Evolutionary conservation across 2,797 vertebrate genomes (phyloP).

Genomic region (Anomalospiza imberbis): DNA sequence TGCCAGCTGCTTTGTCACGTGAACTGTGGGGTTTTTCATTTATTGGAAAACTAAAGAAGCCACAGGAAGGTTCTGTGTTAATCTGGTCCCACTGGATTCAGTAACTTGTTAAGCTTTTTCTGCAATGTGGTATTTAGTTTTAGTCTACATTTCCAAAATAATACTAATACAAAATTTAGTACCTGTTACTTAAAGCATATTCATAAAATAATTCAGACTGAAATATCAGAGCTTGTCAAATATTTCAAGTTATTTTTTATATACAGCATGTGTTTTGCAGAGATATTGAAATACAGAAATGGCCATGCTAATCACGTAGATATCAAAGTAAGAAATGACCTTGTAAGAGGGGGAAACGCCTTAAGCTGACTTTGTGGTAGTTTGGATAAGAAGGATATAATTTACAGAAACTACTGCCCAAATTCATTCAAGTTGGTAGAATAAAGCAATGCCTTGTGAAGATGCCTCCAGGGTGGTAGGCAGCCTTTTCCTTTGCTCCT

Average conservation of each 20-base stretch:
- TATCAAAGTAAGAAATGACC: not conserved
- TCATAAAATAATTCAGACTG: not conserved
- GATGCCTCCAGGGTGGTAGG: not conserved
- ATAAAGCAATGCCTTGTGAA: not conserved
- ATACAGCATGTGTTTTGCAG: not conserved
- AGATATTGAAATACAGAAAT: not conserved
- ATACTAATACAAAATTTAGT: not conserved
- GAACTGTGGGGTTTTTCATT: not conserved
- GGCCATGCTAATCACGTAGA: not conserved
- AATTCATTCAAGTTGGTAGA: not conserved
- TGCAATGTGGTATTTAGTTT: not conserved
- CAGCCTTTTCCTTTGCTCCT: not conserved
- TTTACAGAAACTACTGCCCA: not conserved
- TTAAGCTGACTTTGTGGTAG: not conserved
- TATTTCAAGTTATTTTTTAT: not conserved
- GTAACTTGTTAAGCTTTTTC: not conserved
- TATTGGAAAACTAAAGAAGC: not conserved
- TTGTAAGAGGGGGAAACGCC: not conserved
- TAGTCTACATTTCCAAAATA: not conserved
- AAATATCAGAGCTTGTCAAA: not conserved
- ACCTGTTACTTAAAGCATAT: not conserved
- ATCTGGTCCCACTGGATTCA: not conserved
- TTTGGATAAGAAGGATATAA: not conserved
- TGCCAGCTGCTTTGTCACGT: not conserved
- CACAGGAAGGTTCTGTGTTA: not conserved